Evolutionary conservation across 2,797 vertebrate genomes (phyloP).

Genomic region (Alfaro cultratus): DNA sequence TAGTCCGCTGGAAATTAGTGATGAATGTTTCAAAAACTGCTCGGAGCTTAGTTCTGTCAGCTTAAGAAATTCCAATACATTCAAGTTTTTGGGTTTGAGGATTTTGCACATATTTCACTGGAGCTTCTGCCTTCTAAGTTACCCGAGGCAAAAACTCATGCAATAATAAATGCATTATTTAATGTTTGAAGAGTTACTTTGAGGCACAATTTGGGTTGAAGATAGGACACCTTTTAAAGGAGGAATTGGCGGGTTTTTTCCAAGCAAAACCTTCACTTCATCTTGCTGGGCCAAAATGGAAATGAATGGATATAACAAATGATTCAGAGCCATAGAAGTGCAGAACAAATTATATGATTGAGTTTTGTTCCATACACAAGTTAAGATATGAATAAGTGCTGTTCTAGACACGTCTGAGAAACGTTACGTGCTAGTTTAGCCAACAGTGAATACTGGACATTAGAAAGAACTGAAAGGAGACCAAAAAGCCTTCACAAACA

Average conservation of each 20-base stretch:
- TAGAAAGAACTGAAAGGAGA: background rate
- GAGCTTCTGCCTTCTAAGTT: background rate
- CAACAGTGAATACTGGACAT: background rate
- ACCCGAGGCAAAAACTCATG: background rate
- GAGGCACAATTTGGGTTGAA: conserved; percentile 8
- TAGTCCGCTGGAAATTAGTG: conserved; percentile 21
- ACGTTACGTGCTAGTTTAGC: background rate
- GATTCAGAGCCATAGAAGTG: background rate
- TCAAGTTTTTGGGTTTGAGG: conserved; percentile 1
- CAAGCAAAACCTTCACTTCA: background rate
- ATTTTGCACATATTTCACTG: conserved; percentile 20
- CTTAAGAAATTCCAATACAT: conserved; percentile 19
- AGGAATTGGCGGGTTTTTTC: background rate
- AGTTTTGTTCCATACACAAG: background rate
- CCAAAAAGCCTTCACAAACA: background rate
- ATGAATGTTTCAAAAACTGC: conserved; percentile 30
- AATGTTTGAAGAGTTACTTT: conserved; percentile 17
- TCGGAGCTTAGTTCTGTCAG: conserved; percentile 17
- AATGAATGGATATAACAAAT: background rate
- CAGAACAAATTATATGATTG: background rate
- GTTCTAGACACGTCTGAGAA: background rate
- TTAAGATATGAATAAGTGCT: too few species aligned
- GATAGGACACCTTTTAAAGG: background rate
- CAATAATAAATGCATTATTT: conserved; percentile 22
- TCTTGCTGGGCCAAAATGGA: background rate